A percentile compares a stretch with the other conserved stretches of the same genome.
These are phyloP conservation scores for Lordiphosa stackelbergi DNA, from an alignment of 1,140 invertebrate species.

Conservation along the genomic window DNA sequence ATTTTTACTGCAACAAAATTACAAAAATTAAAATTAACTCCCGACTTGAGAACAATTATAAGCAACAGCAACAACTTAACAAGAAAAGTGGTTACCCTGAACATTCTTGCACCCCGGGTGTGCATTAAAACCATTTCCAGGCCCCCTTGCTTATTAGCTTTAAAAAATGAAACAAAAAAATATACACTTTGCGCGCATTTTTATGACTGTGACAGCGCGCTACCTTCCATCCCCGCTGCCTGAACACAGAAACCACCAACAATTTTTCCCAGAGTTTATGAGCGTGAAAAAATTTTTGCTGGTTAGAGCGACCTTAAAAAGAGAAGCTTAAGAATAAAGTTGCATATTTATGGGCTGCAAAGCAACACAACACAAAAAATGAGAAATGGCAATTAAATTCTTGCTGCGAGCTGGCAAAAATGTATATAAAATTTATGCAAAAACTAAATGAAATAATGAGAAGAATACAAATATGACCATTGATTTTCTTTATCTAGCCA, in stretches of 20 bases:
- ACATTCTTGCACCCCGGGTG: conserved; percentile 11
- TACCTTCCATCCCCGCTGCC: conserved; percentile 29
- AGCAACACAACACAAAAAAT: background rate
- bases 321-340: conserved; percentile 26
- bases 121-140: conserved; percentile 55
- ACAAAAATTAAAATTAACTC: conserved; percentile 50
- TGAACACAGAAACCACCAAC: conserved; percentile 19
- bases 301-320: conserved; percentile 2
- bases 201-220: conserved; percentile 43
- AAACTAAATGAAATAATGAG: conserved; percentile 20
- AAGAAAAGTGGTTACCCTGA: conserved; percentile 53
- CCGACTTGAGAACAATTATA: conserved; percentile 55
- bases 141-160: conserved; percentile 36
- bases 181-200: conserved; percentile 64
- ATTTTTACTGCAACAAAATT: too few relatives aligned
- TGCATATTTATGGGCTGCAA: conserved; percentile 28
- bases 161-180: conserved; percentile 1
- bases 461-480: conserved; percentile 36
- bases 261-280: conserved; percentile 57
- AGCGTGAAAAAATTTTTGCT: conserved; percentile 55
- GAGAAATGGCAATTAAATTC: conserved; percentile 31
- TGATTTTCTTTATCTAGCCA: conserved; percentile 59
- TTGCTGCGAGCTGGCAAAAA: conserved; percentile 13
- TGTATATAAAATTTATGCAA: conserved; percentile 20
- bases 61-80: conserved; percentile 55